Percentiles rank a stretch among this genome's conserved stretches.
phyloP scores from a whole-genome alignment of 2,888 invertebrate genomes.

The Linnaemya tessellans region DNA sequence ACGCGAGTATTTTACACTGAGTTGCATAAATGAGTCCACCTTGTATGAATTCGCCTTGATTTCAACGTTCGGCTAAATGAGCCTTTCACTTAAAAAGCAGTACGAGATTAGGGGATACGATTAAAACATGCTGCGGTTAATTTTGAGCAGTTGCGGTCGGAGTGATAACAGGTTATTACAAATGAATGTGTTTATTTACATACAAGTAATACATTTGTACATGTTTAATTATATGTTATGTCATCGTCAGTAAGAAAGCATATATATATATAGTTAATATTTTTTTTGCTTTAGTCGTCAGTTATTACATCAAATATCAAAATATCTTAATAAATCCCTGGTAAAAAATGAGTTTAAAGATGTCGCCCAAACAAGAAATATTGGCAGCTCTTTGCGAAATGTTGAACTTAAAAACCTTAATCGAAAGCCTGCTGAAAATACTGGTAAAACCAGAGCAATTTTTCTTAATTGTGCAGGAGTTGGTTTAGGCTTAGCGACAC shows the following conservation, averaged over 20 bases:
- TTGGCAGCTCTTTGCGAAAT: constrained; percentile 13
- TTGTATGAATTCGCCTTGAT: no score
- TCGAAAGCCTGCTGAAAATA: constrained; percentile 28
- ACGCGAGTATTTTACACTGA: no score
- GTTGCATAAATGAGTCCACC: no score
- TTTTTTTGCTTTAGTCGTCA: constrained; percentile 37
- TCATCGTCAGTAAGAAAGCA: constrained; percentile 29
- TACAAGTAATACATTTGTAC: constrained; percentile 6
- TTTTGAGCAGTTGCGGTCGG: constrained; percentile 45
- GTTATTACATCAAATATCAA: constrained; percentile 52
- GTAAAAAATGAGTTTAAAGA: constrained; percentile 22
- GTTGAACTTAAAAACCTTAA: constrained; percentile 3
- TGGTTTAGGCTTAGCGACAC: constrained; percentile 76
- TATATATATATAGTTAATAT: neutral
- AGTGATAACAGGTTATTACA: constrained; percentile 55
- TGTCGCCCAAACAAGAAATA: constrained; percentile 33
- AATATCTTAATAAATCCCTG: constrained; percentile 36
- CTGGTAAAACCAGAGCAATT: constrained; percentile 73
- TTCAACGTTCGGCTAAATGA: no score
- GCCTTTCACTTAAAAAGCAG: neutral
- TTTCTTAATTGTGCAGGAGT: constrained; percentile 78
- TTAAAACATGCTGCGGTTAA: constrained; percentile 60
- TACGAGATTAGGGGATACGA: neutral
- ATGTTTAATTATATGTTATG: constrained; percentile 57
- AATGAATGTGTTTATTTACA: neutral